Conservation (phyloP, 2,797 vertebrate species). For the Mionectes olivaceus region DNA sequence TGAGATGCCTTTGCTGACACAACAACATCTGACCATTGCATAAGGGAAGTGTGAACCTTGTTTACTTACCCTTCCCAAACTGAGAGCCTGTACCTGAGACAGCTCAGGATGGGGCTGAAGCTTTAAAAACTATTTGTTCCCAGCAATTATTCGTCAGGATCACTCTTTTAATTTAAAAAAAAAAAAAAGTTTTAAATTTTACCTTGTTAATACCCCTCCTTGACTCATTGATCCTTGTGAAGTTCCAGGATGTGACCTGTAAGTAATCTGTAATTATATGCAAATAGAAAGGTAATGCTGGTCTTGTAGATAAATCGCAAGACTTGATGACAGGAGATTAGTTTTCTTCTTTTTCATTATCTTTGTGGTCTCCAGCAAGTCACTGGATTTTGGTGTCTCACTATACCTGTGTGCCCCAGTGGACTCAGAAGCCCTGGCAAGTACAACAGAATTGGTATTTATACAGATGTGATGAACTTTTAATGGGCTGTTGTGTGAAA, state of each 20-base stretch:
- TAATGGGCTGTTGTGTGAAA: neutral
- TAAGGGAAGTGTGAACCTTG: neutral
- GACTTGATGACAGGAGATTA: neutral
- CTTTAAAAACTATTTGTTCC: neutral
- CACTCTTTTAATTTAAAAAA: neutral
- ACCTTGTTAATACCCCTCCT: neutral
- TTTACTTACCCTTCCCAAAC: neutral
- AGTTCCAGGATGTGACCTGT: neutral
- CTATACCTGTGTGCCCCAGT: neutral
- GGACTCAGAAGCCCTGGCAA: neutral
- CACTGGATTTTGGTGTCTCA: neutral
- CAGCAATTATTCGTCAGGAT: neutral
- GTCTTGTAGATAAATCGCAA: neutral
- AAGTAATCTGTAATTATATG: neutral
- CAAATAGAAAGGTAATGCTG: neutral
- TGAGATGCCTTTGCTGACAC: neutral
- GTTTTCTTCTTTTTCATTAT: neutral
- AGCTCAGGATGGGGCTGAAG: neutral
- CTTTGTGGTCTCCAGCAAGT: neutral
- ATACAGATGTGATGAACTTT: neutral
- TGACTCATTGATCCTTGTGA: neutral
- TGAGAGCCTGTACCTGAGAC: neutral
- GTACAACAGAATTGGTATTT: neutral
- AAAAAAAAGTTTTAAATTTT: neutral
- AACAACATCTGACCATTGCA: rapidly evolving